phyloP scores from a whole-genome alignment of 2,888 invertebrate species.

The Scaeva pyrastri region DNA sequence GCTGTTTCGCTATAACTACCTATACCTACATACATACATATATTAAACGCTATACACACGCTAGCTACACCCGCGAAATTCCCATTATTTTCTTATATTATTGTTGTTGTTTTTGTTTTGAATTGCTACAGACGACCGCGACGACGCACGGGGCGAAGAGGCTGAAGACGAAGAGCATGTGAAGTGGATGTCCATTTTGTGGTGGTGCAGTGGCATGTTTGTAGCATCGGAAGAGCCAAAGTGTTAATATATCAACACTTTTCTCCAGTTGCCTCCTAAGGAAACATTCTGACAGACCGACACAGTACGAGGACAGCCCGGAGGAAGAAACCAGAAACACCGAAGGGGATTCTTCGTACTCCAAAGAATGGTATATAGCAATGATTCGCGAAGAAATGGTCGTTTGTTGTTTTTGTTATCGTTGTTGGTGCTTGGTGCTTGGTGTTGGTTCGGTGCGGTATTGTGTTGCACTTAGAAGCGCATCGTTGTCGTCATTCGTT shows the following conservation, averaged over 20 bases:
- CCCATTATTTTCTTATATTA: constrained; percentile 17
- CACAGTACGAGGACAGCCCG: background rate
- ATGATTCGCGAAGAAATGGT: constrained; percentile 56
- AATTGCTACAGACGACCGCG: background rate
- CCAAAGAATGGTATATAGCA: constrained; percentile 54
- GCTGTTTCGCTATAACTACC: background rate
- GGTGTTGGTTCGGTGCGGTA: constrained; percentile 20
- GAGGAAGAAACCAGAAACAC: constrained; percentile 6
- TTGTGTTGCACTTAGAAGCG: constrained; percentile 41
- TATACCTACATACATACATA: too few species aligned
- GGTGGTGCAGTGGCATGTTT: constrained; percentile 69
- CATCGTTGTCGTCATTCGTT: constrained; percentile 53
- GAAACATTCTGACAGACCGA: constrained; percentile 53
- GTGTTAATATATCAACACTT: constrained; percentile 75
- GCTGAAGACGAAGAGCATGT: background rate
- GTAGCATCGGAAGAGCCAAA: constrained; percentile 72
- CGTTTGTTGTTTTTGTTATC: constrained; percentile 47
- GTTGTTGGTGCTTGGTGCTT: constrained; percentile 24
- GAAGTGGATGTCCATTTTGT: constrained; percentile 58
- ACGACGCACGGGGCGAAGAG: background rate
- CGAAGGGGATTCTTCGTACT: constrained; percentile 3
- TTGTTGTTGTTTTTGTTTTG: constrained; percentile 23
- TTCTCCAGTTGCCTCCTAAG: constrained; percentile 53
- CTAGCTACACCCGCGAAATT: constrained; percentile 41
- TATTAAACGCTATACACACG: too few species aligned